Evolutionary conservation across 2,797 vertebrate genomes (phyloP).

Genomic region (Chelmon rostratus): DNA sequence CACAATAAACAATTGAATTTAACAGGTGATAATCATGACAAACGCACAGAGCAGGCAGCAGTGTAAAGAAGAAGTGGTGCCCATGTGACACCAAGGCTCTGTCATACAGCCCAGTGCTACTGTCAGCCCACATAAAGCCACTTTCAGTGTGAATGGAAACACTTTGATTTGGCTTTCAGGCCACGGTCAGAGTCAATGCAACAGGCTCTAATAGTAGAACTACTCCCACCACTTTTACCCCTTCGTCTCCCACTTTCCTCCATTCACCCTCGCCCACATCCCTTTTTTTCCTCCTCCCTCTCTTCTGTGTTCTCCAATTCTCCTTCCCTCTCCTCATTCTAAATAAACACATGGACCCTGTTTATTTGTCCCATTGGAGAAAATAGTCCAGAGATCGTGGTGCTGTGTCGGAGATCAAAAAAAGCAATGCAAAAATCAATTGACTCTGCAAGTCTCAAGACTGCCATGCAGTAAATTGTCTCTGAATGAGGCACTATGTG

Average conservation of each 20-base stretch:
- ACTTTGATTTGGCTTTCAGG: slow-evolving; percentile 72
- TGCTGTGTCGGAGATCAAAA: slow-evolving; percentile 69
- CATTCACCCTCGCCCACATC: slow-evolving; percentile 29
- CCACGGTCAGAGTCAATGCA: slow-evolving; percentile 66
- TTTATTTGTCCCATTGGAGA: slow-evolving; percentile 77
- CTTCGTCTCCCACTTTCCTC: slow-evolving; percentile 36
- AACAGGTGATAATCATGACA: slow-evolving; percentile 17
- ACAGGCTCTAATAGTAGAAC: slow-evolving; percentile 64
- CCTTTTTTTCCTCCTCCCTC: slow-evolving; percentile 8
- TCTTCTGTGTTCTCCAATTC: slow-evolving; percentile 21
- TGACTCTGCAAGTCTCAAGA: slow-evolving; percentile 84
- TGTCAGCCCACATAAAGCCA: slow-evolving; percentile 80
- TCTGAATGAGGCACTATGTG: slow-evolving; percentile 80
- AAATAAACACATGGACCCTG: slow-evolving; percentile 68
- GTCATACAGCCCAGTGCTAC: slow-evolving; percentile 54
- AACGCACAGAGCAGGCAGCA: slow-evolving; percentile 20
- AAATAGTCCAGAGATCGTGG: slow-evolving; percentile 69
- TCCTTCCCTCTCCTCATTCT: slow-evolving; percentile 36
- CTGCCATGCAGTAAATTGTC: slow-evolving; percentile 80
- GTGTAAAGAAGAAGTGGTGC: slow-evolving; percentile 24
- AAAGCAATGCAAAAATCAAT: slow-evolving; percentile 80
- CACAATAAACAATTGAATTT: slow-evolving; percentile 29
- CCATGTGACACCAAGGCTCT: slow-evolving; percentile 53
- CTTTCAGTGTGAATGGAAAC: slow-evolving; percentile 84
- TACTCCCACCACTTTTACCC: slow-evolving; percentile 53